Percentiles rank a stretch among this genome's conserved stretches.
phyloP scores from a whole-genome alignment of 2,113 vertebrate genomes.

The human region DNA sequence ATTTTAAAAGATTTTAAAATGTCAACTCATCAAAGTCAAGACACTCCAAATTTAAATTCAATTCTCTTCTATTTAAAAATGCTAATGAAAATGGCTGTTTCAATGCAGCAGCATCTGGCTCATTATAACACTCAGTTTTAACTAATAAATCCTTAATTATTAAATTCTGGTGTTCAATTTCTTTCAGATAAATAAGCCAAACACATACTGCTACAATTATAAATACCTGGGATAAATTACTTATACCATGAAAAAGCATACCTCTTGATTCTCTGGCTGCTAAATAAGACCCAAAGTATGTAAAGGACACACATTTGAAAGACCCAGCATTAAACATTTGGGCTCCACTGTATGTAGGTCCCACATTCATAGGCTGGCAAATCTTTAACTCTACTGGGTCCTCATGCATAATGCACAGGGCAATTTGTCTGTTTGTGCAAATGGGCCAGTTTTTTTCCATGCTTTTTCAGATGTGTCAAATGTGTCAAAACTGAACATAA shows the following conservation, averaged over 20 bases:
- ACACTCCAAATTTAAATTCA: slow-evolving; percentile 63
- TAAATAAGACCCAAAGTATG: background rate
- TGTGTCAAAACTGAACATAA: slow-evolving; percentile 69
- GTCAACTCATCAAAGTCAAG: slow-evolving; percentile 71
- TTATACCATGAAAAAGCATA: slow-evolving; percentile 39
- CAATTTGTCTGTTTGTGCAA: slow-evolving; percentile 53
- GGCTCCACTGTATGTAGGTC: background rate
- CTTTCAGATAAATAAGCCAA: slow-evolving; percentile 58
- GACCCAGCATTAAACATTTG: background rate
- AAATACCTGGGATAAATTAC: slow-evolving; percentile 55
- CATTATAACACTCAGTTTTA: slow-evolving; percentile 77
- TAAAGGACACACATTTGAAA: background rate
- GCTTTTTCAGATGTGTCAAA: slow-evolving; percentile 64
- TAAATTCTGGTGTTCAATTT: slow-evolving; percentile 75
- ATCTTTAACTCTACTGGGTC: slow-evolving; percentile 62
- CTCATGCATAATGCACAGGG: slow-evolving; percentile 23
- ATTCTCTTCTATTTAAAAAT: slow-evolving; percentile 79
- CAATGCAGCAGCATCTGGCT: slow-evolving; percentile 78
- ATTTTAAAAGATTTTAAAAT: slow-evolving; percentile 68
- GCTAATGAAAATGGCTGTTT: slow-evolving; percentile 77
- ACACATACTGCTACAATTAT: slow-evolving; percentile 59
- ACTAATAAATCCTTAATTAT: slow-evolving; percentile 82
- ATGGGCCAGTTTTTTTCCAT: slow-evolving; percentile 69
- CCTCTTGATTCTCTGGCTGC: slow-evolving; percentile 36
- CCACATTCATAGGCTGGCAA: slow-evolving; percentile 38